Evolutionary conservation across 2,797 vertebrate genomes (phyloP), one percentile per base, ranked within the genome.

Genomic region (Mus caroli): DNA sequence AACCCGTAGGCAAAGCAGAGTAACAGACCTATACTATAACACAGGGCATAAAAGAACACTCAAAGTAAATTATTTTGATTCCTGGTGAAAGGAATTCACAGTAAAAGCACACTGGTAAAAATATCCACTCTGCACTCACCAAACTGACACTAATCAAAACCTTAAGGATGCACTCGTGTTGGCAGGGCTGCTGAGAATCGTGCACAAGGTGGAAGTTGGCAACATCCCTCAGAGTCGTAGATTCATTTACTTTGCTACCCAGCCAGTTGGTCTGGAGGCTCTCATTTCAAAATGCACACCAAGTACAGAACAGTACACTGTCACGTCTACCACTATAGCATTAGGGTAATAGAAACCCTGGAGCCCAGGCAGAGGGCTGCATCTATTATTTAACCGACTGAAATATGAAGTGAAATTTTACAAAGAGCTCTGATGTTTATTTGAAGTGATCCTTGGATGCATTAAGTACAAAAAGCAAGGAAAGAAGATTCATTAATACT

Each of bases 241-340:
- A 52, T 62, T 15, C 31, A 14, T 37, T 91, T 64, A 73, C 34
- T 84, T 88, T 71, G 69, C 15, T 71, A 22, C 54, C 40, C 67
- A 64, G 54, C 43, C 43, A 19, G 50, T 17, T 31, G 17, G 40
- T 67, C 40, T 56, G 10, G 54, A 37, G 84, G 52, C 6, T n/a
- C 54, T 67, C 40, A 12, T 78, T 62, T 79, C 37, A 92, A 83
- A 86, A 90, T 9, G 88, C 37, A 58, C 34, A 90, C 22, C 50
- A 94, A 90, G 89, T 54, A 40, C 2, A 75, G 79, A 95, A 71
- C 24, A 76, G 10, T 50, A 37, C 78, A 69, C 37, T 76, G 82
- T 56, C n/a, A 15, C 4, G 15, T 77, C 67, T 89, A 84, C 92
- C 12, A 17, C 37, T 64, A 46, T 10, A 46, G 5, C 20, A 31